phyloP scores from a whole-genome alignment of 1,140 invertebrate genomes.

The Tetraneura akinire region DNA sequence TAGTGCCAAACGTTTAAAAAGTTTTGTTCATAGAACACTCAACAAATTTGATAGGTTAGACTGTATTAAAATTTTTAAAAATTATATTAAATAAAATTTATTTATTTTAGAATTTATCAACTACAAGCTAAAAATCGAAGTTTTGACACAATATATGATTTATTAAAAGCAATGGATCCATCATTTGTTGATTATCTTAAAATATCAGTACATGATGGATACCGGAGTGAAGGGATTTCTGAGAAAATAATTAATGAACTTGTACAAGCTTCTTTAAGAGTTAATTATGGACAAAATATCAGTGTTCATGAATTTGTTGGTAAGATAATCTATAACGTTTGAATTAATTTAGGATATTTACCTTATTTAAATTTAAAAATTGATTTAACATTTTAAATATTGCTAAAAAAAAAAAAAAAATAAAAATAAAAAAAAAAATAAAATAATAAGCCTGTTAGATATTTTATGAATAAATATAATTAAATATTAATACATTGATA shows the following conservation, averaged over 20 bases:
- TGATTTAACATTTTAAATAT: too few species aligned
- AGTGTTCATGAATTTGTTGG: slow-evolving; percentile 67
- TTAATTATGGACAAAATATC: slow-evolving; percentile 69
- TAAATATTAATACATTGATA: too few species aligned
- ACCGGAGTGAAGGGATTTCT: slow-evolving; percentile 57
- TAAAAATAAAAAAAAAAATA: too few species aligned
- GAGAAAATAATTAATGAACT: slow-evolving; percentile 64
- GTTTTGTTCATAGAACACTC: slow-evolving; percentile 58
- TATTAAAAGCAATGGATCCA: slow-evolving; percentile 49
- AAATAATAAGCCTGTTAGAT: too few species aligned
- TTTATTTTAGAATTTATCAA: slow-evolving; percentile 61
- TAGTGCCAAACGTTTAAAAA: slow-evolving; percentile 58
- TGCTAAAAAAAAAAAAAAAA: too few species aligned
- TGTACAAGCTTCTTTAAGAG: slow-evolving; percentile 62
- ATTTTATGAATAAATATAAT: too few species aligned
- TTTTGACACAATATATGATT: slow-evolving; percentile 58
- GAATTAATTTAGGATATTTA: neutral
- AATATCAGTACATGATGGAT: slow-evolving; percentile 52
- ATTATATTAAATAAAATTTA: neutral
- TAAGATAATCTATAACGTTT: slow-evolving; percentile 55
- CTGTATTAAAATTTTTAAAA: neutral
- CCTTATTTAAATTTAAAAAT: neutral
- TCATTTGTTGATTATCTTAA: slow-evolving; percentile 50
- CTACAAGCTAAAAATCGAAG: slow-evolving; percentile 60
- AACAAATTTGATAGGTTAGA: slow-evolving; percentile 58